A percentile compares a stretch with the other conserved stretches of the same genome.
Conservation (phyloP, 2,113 vertebrate species). For the Gulo gulo region DNA sequence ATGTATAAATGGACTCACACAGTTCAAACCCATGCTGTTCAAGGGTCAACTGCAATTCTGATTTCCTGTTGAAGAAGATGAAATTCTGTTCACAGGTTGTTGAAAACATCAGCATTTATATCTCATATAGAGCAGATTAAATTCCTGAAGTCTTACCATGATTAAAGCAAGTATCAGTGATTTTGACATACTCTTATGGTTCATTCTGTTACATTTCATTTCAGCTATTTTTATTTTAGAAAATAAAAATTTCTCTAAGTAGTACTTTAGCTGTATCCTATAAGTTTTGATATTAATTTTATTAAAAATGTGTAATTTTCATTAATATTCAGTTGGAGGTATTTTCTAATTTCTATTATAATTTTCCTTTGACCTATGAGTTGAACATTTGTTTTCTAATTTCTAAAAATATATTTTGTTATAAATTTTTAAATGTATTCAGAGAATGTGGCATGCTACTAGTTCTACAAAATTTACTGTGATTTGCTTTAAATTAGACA, state of each 20-base stretch:
- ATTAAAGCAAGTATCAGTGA: background rate
- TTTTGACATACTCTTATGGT: background rate
- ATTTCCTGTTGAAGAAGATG: background rate
- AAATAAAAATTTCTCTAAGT: background rate
- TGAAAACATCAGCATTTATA: background rate
- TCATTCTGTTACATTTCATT: conserved; percentile 7
- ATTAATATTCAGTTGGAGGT: background rate
- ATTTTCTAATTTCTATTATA: background rate
- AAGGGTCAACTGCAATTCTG: background rate
- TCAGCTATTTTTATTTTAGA: background rate
- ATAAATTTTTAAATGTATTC: background rate
- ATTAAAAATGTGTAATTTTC: background rate
- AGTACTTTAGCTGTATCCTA: background rate
- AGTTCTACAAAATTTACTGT: conserved; percentile 13
- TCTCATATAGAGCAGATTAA: background rate
- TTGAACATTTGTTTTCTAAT: background rate
- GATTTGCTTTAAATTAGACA: conserved; percentile 14
- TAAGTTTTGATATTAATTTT: background rate
- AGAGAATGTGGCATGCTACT: background rate
- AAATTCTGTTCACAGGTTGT: background rate
- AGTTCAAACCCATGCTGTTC: background rate
- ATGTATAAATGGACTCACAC: background rate
- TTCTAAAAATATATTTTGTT: background rate
- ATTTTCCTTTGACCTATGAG: background rate
- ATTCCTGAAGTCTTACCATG: background rate